phyloP scores from a whole-genome alignment of 2,113 vertebrate genomes.

The Plectropomus leopardus region DNA sequence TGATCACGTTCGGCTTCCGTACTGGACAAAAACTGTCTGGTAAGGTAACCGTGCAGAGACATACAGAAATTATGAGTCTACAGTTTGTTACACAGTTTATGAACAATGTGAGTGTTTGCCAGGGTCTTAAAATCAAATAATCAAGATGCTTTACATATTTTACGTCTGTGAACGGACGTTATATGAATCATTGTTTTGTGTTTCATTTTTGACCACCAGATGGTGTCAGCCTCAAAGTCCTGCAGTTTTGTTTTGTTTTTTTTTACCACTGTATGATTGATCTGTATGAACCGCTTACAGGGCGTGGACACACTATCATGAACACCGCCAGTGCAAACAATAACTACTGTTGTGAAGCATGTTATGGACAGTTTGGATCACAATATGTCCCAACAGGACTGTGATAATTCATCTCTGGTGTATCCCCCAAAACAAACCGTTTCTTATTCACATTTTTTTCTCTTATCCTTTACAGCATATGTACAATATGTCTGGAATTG shows the following conservation, averaged over 20 bases:
- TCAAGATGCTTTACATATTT: neutral
- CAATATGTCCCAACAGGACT: neutral
- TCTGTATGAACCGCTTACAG: slow-evolving; percentile 20
- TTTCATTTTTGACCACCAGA: slow-evolving; percentile 59
- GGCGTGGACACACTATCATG: slow-evolving; percentile 14
- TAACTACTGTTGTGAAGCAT: neutral
- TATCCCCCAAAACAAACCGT: too few species aligned
- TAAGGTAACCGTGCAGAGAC: neutral
- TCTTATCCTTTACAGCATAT: too few species aligned
- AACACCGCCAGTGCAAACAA: neutral
- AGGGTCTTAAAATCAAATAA: neutral
- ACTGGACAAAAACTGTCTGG: slow-evolving; percentile 5
- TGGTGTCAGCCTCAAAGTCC: slow-evolving; percentile 50
- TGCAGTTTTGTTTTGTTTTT: neutral
- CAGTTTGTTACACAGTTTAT: neutral
- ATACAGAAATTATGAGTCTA: neutral
- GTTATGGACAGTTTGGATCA: neutral
- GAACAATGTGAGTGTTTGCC: fast-evolving
- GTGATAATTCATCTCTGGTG: neutral
- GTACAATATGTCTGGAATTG: too few species aligned
- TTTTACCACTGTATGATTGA: neutral
- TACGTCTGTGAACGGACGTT: neutral
- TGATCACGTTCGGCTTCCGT: slow-evolving; percentile 77
- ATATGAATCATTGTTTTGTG: neutral
- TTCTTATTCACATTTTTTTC: too few species aligned